Evolutionary conservation across 2,113 vertebrate species (phyloP), one percentile per base, ranked within the genome.

Genomic region (Gavialis gangeticus): DNA sequence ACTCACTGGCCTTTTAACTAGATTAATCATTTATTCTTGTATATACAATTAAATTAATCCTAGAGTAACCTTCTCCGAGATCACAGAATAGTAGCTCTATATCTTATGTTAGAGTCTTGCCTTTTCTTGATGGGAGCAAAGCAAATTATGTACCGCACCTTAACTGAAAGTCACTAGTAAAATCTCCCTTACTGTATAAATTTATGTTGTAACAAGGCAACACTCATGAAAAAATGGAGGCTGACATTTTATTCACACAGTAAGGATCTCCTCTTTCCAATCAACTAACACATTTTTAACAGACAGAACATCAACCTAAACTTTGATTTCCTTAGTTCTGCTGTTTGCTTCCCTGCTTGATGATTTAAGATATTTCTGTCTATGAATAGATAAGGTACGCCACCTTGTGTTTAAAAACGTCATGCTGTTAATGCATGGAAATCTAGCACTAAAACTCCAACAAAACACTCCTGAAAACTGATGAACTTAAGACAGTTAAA

Each of bases 351-450:
- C 76, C 91, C 82, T 76, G 85, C 28, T 27, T 90, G 95, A 79
- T 37, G 21, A 67, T 58, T 5, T 15, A 87, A 67, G 84, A 67
- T 24, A 59, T 25, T 91, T 93, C 75, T 87, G 93, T 11, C 90
- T 89, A 93, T 96, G 87, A 94, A 92, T 78, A 97, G 85, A 92
- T 76, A 84, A 17, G 66, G 93, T 97, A 91, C 96, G 97, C 98
- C 98, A 98, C 97, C 98, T 97, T 97, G 97, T 98, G 98, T 95
- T 94, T 92, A 92, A 93, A 93, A 88, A 60, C 25, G 69, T 60
- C 25, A 1, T 62, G n/a, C 3, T 12, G 59, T 63, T 18, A 28
- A 3, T 7, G 57, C 75, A 67, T 6, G 15, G 8, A 79, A 59
- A 66, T 73, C 15, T 10, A 79, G 59, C 13, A 64, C 25, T 13